Conservation (phyloP, 1,140 invertebrate genomes). For the Hestina assimilis region DNA sequence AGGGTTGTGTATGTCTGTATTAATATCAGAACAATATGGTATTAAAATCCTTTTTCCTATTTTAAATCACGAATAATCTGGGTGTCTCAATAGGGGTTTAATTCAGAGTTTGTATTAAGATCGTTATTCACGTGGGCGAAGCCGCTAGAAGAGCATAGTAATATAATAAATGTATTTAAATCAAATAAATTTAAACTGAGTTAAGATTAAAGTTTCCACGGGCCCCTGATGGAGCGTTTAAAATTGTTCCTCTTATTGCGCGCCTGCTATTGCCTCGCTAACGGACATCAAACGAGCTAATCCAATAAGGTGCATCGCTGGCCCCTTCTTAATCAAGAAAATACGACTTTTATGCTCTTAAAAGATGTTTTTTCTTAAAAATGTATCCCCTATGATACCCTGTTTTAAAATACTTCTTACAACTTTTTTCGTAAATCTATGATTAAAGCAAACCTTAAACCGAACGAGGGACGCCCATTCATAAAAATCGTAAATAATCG, state of each 20-base stretch:
- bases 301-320: slow-evolving; percentile 59
- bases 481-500: too few relatives aligned
- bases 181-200: not conserved
- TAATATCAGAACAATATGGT: too few relatives aligned
- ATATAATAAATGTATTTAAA: not conserved
- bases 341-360: slow-evolving; percentile 12
- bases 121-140: too few relatives aligned
- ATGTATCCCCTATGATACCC: slow-evolving; percentile 1
- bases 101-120: too few relatives aligned
- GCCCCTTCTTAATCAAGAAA: slow-evolving; percentile 47
- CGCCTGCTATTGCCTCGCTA: slow-evolving; percentile 30
- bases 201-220: not conserved
- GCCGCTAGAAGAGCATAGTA: too few relatives aligned
- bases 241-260: slow-evolving; percentile 35
- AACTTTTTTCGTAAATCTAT: not conserved
- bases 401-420: not conserved
- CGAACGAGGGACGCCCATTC: too few relatives aligned
- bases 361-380: slow-evolving; percentile 13
- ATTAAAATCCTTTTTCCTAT: too few relatives aligned
- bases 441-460: too few relatives aligned
- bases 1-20: too few relatives aligned
- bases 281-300: slow-evolving; percentile 61
- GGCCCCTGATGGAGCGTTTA: slow-evolving; percentile 14
- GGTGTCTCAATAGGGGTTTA: too few relatives aligned
- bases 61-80: too few relatives aligned